Percentiles rank a stretch among this genome's conserved stretches.
Conservation (phyloP, 1,140 invertebrate species). For the Macrostomum lignano region DNA sequence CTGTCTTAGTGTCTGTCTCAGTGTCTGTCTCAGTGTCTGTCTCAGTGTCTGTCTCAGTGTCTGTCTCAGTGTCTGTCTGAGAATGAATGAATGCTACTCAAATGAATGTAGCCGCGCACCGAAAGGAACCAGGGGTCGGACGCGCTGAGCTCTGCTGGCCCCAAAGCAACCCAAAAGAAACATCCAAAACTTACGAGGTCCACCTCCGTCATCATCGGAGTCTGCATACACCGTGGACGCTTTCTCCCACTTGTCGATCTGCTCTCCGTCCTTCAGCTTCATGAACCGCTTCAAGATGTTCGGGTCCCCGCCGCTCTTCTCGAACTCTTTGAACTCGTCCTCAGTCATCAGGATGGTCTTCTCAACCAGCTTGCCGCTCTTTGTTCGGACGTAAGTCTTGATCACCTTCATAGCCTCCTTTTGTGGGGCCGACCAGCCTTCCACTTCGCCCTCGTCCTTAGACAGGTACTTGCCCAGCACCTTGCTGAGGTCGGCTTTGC, state of each 20-base stretch:
- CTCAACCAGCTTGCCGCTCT: constrained; percentile 20
- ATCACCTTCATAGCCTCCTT: constrained; percentile 15
- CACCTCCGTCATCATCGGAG: constrained; percentile 13
- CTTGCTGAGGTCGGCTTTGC: constrained; percentile 5
- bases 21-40: no score
- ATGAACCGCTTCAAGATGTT: constrained; percentile 21
- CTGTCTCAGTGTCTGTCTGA: no score
- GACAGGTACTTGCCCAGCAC: constrained; percentile 1
- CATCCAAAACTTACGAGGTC: no score
- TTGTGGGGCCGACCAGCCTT: neutral
- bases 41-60: no score
- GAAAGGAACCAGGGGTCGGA: no score
- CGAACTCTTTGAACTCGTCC: constrained; percentile 19
- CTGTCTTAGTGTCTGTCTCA: no score
- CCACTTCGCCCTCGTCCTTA: constrained; percentile 3
- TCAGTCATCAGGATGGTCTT: constrained; percentile 22
- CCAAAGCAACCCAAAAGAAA: no score
- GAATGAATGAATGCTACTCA: no score
- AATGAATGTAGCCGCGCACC: no score
- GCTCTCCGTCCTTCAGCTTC: constrained; percentile 16
- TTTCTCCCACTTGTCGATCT: constrained; percentile 23
- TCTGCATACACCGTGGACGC: constrained; percentile 19
- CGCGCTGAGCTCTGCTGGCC: no score
- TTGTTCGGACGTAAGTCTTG: constrained; percentile 21
- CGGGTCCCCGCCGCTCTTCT: constrained; percentile 16